A percentile compares a stretch with the other conserved stretches of the same genome.
These are phyloP conservation scores for Drosophila mimica DNA, from an alignment of 2,888 invertebrate species.

Conservation along the genomic window DNA sequence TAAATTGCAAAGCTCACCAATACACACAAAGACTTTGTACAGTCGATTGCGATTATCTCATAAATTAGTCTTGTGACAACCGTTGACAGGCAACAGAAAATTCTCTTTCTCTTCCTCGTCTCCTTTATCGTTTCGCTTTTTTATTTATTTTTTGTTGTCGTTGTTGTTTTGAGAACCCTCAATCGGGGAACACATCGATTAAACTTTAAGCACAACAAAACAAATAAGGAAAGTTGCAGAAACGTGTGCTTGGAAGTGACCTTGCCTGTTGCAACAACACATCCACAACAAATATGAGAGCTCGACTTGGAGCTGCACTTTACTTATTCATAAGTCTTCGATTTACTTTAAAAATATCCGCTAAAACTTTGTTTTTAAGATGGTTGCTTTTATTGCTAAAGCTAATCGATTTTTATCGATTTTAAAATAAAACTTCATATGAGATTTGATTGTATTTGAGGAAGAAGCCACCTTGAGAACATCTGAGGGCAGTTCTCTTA, in stretches of 20 bases:
- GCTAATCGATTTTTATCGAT: neutral
- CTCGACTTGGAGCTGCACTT: neutral
- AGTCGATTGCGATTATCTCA: slow-evolving; percentile 75
- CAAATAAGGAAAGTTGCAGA: slow-evolving; percentile 23
- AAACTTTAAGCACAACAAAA: slow-evolving; percentile 46
- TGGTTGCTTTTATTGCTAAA: neutral
- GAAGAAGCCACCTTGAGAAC: no score
- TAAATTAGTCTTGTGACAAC: slow-evolving; percentile 82
- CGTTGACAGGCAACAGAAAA: slow-evolving; percentile 59
- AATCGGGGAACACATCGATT: slow-evolving; percentile 43
- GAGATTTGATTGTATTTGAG: no score
- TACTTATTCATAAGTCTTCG: neutral
- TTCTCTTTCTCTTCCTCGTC: neutral
- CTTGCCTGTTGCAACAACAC: slow-evolving; percentile 31
- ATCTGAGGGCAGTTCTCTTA: no score
- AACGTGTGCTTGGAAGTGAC: slow-evolving; percentile 20
- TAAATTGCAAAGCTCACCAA: slow-evolving; percentile 45
- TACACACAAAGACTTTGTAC: slow-evolving; percentile 25
- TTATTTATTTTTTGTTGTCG: slow-evolving; percentile 19
- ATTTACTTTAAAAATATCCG: neutral
- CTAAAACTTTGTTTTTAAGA: neutral
- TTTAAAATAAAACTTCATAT: neutral
- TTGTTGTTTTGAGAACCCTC: slow-evolving; percentile 15
- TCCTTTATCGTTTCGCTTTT: neutral
- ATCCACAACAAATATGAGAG: neutral